Base-by-base conservation (phyloP, 2,797 vertebrate genomes). In the Austrolebias charrua region DNA sequence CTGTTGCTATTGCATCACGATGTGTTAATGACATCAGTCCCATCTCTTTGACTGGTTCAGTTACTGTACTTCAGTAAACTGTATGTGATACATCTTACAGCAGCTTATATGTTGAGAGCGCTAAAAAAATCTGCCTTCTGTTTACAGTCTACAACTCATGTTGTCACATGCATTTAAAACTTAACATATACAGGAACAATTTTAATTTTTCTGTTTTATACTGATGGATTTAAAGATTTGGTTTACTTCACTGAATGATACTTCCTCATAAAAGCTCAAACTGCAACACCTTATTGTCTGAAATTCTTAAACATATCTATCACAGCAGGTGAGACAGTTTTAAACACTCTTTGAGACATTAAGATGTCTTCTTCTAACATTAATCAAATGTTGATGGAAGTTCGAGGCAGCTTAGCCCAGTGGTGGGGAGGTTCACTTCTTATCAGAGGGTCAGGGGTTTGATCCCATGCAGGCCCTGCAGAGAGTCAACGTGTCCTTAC, bases 1-100 rank as follows among this genome's bases (percentile, higher is more conserved):
- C 70, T 83, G 71, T 40, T n/a, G n/a, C n/a, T 52, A 12, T 83
- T 63, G 70, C 45, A 48, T 87, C 63, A 81, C 19, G 4, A 6
- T 44, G 48, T 60, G 54, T 55, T 47, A 54, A 59, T 81, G 61
- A 75, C 76, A 63, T 79, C 71, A 73, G 12, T 0, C 0, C 14
- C 40, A 20, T 53, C 47, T 61, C 20, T 52, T 19, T 60, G 44
- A 33, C 60, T 10, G 13, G 7, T 57, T 20, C 29, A 29, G 52
- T 29, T 24, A 38, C n/a, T n/a, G n/a, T n/a, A n/a, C n/a, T 55
- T 4, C 14, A 59, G 53, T 44, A 69, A 31, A 35, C 64, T 15
- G 42, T 35, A n/a, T 2, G 24, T 60, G 43, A 62, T 35, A 9
- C 16, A 51, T 48, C 13, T 15, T 8, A 31, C 31, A 63, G 31